Evolutionary conservation across 2,113 vertebrate species (phyloP).

Genomic region (Elachura formosa): DNA sequence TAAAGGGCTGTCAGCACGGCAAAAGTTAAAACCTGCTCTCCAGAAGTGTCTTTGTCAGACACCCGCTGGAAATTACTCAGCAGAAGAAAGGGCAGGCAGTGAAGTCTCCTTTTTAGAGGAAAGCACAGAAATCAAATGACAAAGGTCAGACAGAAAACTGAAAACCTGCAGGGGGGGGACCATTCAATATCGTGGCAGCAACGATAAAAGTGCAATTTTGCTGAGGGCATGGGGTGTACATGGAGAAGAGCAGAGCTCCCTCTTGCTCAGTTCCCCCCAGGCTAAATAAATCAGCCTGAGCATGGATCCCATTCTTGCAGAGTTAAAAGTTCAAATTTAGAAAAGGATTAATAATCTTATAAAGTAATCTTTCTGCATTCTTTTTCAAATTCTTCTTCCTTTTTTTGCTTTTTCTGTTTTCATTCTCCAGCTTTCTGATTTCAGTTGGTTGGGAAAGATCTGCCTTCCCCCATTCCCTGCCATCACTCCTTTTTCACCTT

Average conservation of each 20-base stretch:
- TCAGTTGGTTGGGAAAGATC: background rate
- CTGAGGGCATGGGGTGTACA: background rate
- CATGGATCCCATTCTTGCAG: background rate
- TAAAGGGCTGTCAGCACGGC: background rate
- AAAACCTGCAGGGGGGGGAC: background rate
- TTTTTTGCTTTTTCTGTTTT: background rate
- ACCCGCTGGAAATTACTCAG: constrained; percentile 2
- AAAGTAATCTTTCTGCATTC: background rate
- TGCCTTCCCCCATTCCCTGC: background rate
- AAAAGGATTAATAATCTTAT: background rate
- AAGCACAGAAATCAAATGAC: background rate
- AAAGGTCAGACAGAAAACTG: background rate
- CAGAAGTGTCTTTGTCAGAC: background rate
- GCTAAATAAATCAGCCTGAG: background rate
- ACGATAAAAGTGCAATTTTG: background rate
- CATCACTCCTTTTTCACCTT: background rate
- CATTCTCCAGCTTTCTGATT: background rate
- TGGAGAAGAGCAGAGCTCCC: background rate
- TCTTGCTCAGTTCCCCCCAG: background rate
- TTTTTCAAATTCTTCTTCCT: background rate
- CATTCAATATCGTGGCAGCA: background rate
- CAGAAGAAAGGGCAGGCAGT: background rate
- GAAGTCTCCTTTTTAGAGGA: background rate
- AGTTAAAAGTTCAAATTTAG: background rate
- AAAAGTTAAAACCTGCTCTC: background rate